Percentiles rank a stretch among this genome's conserved stretches.
Evolutionary conservation across 2,113 vertebrate genomes (phyloP).

Genomic region (Nerophis ophidion): DNA sequence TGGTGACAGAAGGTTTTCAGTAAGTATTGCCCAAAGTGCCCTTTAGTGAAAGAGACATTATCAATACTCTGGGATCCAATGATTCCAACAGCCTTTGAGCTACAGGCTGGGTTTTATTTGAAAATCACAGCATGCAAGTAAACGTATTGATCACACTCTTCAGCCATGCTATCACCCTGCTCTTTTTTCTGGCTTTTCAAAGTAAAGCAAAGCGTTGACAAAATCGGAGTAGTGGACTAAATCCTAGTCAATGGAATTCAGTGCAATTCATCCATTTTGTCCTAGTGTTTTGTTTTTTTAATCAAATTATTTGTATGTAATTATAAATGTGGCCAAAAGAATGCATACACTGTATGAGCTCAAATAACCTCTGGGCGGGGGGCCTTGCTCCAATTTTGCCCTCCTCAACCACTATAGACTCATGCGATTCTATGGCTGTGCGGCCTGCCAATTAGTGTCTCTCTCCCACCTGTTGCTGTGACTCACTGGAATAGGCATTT

Average conservation of each 20-base stretch:
- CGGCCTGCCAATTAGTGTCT: constrained; percentile 61
- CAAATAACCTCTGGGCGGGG: too few species aligned
- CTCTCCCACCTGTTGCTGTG: constrained; percentile 60
- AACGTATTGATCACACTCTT: constrained; percentile 34
- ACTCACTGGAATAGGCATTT: constrained; percentile 63
- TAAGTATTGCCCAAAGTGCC: neutral
- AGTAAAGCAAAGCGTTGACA: neutral
- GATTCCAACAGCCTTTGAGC: constrained; percentile 24
- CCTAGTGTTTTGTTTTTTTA: neutral
- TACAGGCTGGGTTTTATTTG: constrained; percentile 25
- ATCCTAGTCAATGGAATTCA: neutral
- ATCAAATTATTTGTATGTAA: too few species aligned
- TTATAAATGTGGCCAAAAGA: too few species aligned
- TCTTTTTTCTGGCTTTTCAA: constrained; percentile 6
- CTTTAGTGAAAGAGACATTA: constrained; percentile 19
- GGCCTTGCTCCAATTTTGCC: too few species aligned
- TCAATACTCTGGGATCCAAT: constrained; percentile 27
- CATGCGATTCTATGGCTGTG: constrained; percentile 35
- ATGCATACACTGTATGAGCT: too few species aligned
- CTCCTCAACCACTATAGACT: constrained; percentile 19
- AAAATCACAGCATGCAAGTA: constrained; percentile 15
- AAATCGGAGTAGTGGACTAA: constrained; percentile 3
- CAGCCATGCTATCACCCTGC: constrained; percentile 12
- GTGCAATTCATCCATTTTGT: too few species aligned
- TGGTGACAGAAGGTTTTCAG: neutral